Conservation (phyloP, 2,888 invertebrate species). For the Ormyrus pomaceus region DNA sequence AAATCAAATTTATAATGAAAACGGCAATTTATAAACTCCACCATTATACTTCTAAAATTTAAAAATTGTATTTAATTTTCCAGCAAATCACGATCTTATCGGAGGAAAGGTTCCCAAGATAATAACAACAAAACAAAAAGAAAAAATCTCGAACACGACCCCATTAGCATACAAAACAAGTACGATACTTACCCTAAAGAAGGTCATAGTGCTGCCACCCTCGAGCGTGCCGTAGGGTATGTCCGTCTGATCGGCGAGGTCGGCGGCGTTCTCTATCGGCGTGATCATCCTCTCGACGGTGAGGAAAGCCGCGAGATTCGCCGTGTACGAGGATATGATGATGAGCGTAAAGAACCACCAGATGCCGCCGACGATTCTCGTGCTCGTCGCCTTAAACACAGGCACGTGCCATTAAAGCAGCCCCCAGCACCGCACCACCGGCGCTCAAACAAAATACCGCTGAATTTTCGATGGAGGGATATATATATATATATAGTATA, state of each 20-base stretch:
- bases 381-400: constrained; percentile 87
- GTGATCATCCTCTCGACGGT: constrained; percentile 98
- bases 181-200: constrained; percentile 87
- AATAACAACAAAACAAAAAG: too few relatives aligned
- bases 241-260: constrained; percentile 94
- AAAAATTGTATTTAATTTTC: too few relatives aligned
- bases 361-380: constrained; percentile 95
- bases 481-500: constrained; percentile 34
- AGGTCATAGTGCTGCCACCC: constrained; percentile 97
- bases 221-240: constrained; percentile 96
- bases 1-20: too few relatives aligned
- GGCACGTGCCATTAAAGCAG: constrained; percentile 11
- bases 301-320: constrained; percentile 97
- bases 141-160: too few relatives aligned
- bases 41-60: too few relatives aligned
- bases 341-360: constrained; percentile 99
- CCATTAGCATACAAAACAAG: too few relatives aligned
- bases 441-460: neutral
- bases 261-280: constrained; percentile 96
- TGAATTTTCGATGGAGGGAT: neutral
- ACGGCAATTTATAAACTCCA: too few relatives aligned
- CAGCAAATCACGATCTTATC: too few relatives aligned
- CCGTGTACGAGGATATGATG: constrained; percentile 98
- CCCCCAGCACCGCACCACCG: too few relatives aligned
- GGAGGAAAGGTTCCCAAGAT: too few relatives aligned